phyloP scores from a whole-genome alignment of 2,113 vertebrate species.

The Gallinago paraguaiae region DNA sequence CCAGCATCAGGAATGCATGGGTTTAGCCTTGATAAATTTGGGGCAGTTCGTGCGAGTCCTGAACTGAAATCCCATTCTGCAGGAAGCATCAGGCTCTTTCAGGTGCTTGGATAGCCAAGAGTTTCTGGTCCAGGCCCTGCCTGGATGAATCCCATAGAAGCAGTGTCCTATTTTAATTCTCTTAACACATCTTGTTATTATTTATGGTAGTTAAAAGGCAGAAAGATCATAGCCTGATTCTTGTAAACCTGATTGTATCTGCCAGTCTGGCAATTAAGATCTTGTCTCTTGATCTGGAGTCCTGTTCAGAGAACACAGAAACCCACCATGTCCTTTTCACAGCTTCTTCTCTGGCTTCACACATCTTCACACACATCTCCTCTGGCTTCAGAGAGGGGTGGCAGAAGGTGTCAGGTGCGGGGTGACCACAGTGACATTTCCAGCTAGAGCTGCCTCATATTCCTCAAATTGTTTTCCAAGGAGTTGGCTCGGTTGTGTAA shows the following conservation, averaged over 20 bases:
- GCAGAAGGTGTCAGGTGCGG: not conserved
- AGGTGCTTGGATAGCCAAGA: not conserved
- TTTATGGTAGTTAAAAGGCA: not conserved
- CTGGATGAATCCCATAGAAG: not conserved
- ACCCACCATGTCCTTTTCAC: not conserved
- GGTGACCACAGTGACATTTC: not conserved
- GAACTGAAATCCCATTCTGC: not conserved
- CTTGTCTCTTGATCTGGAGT: not conserved
- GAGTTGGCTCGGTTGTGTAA: not conserved
- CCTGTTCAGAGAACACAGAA: not conserved
- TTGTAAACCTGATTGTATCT: not conserved
- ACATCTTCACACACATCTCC: no score
- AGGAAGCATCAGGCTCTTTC: not conserved
- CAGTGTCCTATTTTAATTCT: not conserved
- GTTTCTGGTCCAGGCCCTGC: not conserved
- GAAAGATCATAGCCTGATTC: not conserved
- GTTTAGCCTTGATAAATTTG: not conserved
- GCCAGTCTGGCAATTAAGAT: not conserved
- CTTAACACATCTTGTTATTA: not conserved
- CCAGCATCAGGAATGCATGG: accelerated
- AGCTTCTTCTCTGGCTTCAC: not conserved
- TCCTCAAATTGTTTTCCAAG: not conserved
- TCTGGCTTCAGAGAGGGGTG: not conserved
- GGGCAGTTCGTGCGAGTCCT: not conserved
- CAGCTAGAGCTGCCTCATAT: not conserved